Percentiles rank a stretch among this genome's conserved stretches.
phyloP scores from a whole-genome alignment of 2,888 invertebrate species.

The Coremacera marginata region DNA sequence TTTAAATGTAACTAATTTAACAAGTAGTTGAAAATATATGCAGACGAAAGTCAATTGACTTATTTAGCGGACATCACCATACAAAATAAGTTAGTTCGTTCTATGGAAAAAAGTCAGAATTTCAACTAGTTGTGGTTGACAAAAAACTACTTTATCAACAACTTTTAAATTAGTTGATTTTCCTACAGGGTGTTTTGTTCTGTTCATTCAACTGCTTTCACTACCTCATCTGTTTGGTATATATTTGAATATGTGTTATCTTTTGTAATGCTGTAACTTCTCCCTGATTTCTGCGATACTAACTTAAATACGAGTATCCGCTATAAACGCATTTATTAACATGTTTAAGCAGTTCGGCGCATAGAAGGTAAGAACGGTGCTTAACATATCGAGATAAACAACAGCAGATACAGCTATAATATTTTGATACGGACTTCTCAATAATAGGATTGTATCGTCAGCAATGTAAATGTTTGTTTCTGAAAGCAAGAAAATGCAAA shows the following conservation, averaged over 20 bases:
- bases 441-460: neutral
- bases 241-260: neutral
- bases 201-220: neutral
- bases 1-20: no score
- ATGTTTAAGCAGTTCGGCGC: slow-evolving; percentile 1
- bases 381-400: neutral
- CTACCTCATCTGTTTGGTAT: neutral
- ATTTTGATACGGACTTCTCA: neutral
- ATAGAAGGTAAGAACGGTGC: neutral
- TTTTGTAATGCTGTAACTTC: neutral
- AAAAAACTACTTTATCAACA: no score
- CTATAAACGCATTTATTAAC: slow-evolving; percentile 28
- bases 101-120: no score
- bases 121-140: no score
- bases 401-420: neutral
- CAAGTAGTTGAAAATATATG: no score
- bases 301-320: slow-evolving; percentile 5
- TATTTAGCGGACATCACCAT: no score
- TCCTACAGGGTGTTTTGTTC: no score
- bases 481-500: neutral
- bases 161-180: no score
- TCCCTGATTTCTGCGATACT: slow-evolving; percentile 23
- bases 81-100: no score
- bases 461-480: neutral
- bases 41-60: no score